Evolutionary conservation across 2,888 invertebrate species (phyloP).

Genomic region (Phlogophora meticulosa): DNA sequence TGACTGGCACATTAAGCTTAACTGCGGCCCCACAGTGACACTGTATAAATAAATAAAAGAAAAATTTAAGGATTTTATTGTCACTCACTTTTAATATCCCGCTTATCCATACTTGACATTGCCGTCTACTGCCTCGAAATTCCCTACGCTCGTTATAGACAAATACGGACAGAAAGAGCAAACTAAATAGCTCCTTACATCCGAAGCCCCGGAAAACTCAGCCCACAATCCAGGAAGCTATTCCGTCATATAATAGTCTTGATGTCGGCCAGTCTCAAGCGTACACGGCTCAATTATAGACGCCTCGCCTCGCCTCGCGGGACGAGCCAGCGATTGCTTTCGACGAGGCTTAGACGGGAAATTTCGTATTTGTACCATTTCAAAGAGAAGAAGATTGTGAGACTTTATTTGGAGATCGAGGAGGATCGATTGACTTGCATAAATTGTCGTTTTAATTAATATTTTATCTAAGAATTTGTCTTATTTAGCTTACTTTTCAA

Average conservation of each 20-base stretch:
- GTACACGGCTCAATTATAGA: conserved; percentile 59
- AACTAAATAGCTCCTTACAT: conserved; percentile 23
- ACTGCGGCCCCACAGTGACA: neutral
- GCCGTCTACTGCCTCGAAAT: neutral
- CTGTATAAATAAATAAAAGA: too few species aligned
- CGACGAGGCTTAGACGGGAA: conserved; percentile 46
- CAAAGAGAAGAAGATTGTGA: conserved; percentile 22
- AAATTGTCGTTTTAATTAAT: neutral
- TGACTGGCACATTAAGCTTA: conserved; percentile 16
- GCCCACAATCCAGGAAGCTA: conserved; percentile 22
- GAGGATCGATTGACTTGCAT: neutral
- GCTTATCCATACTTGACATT: neutral
- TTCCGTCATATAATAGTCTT: conserved; percentile 48
- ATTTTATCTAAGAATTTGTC: too few species aligned
- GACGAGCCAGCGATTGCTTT: conserved; percentile 60
- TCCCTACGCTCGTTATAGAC: neutral
- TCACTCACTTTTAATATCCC: conserved; percentile 14
- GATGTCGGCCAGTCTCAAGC: conserved; percentile 48
- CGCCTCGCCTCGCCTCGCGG: conserved; percentile 52
- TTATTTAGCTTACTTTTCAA: neutral
- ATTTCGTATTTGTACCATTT: conserved; percentile 54
- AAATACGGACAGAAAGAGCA: neutral
- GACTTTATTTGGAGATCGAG: neutral
- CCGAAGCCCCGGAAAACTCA: conserved; percentile 18
- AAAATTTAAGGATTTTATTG: conserved; percentile 1